Evolutionary conservation across 2,113 vertebrate species (phyloP).

Genomic region (Copsychus sechellarum): DNA sequence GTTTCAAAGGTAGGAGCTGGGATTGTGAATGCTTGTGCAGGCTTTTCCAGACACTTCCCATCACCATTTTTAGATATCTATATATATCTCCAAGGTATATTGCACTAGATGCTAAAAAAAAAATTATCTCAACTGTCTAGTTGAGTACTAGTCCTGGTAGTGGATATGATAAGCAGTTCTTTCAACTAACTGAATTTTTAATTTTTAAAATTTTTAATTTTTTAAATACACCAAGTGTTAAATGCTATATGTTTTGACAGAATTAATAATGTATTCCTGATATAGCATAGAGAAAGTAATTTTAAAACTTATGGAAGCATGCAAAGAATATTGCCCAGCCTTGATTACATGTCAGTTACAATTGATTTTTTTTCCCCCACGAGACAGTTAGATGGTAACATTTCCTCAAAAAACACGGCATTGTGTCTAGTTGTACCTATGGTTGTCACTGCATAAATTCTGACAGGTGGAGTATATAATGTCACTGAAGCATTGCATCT

Average conservation of each 20-base stretch:
- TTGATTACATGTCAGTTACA: neutral
- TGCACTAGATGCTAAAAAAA: neutral
- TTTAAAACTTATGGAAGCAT: neutral
- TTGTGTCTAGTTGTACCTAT: neutral
- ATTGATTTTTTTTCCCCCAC: neutral
- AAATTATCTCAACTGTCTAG: neutral
- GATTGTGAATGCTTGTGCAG: rapidly evolving
- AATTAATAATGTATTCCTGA: neutral
- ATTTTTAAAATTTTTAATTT: neutral
- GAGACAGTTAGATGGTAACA: neutral
- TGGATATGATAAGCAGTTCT: neutral
- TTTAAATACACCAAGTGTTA: neutral
- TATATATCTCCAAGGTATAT: neutral
- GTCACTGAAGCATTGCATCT: neutral
- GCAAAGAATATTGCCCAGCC: neutral
- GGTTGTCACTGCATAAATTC: neutral
- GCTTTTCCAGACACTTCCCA: neutral
- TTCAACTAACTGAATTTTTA: neutral
- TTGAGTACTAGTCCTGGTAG: neutral
- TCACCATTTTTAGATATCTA: neutral
- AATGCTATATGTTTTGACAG: neutral
- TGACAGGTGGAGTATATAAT: neutral
- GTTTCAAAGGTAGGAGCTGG: neutral
- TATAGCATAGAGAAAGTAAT: neutral
- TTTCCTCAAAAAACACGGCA: neutral